phyloP scores from a whole-genome alignment of 37 sponge, comb jelly and placozoan species.

The Amphimedon queenslandica region DNA sequence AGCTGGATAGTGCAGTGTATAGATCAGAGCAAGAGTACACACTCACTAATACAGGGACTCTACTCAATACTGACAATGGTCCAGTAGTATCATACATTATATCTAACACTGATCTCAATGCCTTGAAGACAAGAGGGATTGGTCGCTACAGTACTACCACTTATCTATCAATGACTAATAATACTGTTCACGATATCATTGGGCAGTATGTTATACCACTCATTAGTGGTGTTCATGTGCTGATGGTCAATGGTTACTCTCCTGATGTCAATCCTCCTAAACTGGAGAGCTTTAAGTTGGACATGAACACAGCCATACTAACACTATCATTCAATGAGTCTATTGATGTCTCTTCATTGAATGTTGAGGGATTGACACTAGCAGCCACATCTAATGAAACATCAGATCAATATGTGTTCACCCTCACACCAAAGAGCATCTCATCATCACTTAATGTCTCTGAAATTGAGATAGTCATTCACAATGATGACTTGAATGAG shows the following conservation, averaged over 20 bases:
- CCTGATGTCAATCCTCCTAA: constrained; percentile 62
- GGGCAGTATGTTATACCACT: constrained; percentile 27
- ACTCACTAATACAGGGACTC: constrained; percentile 30
- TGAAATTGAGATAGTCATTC: constrained; percentile 28
- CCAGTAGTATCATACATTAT: constrained; percentile 43
- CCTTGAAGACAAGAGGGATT: constrained; percentile 58
- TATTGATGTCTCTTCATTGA: constrained; percentile 42
- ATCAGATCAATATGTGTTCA: constrained; percentile 13
- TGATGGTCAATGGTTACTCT: constrained; percentile 31
- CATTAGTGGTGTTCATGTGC: constrained; percentile 34
- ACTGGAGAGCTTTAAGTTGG: constrained; percentile 48
- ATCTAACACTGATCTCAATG: constrained; percentile 72
- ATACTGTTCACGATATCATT: constrained; percentile 54
- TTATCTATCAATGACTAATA: constrained; percentile 47
- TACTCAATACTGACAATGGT: constrained; percentile 19
- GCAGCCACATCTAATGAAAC: constrained; percentile 25
- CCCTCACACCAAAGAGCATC: constrained; percentile 23
- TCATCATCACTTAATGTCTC: constrained; percentile 13
- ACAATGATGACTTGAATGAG: constrained; percentile 59
- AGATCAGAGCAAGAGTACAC: constrained; percentile 10
- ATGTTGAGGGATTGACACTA: constrained; percentile 48
- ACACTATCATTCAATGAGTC: constrained; percentile 78
- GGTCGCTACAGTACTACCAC: constrained; percentile 38
- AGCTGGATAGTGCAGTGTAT: constrained; percentile 20
- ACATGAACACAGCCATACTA: constrained; percentile 57